Evolutionary conservation across 1,140 invertebrate genomes (phyloP), one percentile per base, ranked within the genome.

Genomic region (Drosophila lacteicornis): DNA sequence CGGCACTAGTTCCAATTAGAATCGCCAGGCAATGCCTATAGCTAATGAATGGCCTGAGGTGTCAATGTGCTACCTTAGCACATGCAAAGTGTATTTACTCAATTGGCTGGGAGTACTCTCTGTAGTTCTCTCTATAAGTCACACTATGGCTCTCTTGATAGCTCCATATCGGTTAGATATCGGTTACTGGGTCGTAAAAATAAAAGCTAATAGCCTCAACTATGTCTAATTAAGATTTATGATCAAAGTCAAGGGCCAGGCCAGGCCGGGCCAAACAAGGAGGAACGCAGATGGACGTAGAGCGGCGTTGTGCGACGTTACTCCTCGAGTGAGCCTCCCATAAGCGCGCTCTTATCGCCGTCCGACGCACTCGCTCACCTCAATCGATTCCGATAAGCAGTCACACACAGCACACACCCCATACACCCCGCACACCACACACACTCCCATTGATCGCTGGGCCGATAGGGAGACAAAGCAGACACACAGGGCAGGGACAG

Each of bases 201-300:
- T 50, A 68, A 51, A 66, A 45, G 55, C 36, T 56, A 80, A 74
- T 38, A 63, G 62, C 47, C 36, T 46, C 51, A 80, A 77, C 65
- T 68, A 53, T 66, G 57, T 67, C 51, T 69, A 85, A 85, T 81
- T 79, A 67, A 85, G 82, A 85, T 79, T 78, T 81, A 81, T 79
- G 78, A 62, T 62, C 30, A 85, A 75, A 67, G 82, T 81, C 82
- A 85, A 81, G 82, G 74, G 40, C 51, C n/a, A 9, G 11, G 1
- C 8, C 13, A 25, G 19, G 19, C 19, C 19, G 2, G 19, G 19
- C 19, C 19, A 4, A 27, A 7, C 27, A 7, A 30, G 27, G 27
- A 30, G 27, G 27, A 6, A 7, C 27, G 27, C 27, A n/a, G 15
- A 22, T 11, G n/a, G 3, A 30, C 17, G 27, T n/a, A 19, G 9